Evolutionary conservation across 2,113 vertebrate genomes (phyloP).

Genomic region (Natator depressus): DNA sequence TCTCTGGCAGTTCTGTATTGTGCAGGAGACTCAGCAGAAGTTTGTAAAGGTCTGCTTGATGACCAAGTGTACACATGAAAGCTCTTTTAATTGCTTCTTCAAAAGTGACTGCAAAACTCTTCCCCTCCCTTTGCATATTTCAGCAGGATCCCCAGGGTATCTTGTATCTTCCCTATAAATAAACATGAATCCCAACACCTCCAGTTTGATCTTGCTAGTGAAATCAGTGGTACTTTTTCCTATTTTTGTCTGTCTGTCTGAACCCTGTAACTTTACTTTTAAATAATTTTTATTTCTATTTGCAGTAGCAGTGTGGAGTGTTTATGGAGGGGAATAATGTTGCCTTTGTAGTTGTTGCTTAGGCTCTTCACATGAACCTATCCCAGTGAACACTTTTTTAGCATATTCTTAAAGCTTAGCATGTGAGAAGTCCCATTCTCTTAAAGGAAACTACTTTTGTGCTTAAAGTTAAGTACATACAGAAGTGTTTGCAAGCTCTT

Average conservation of each 20-base stretch:
- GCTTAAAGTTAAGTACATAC: neutral
- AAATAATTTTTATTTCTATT: neutral
- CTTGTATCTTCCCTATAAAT: neutral
- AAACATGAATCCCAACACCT: neutral
- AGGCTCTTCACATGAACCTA: neutral
- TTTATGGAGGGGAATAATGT: neutral
- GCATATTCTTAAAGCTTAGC: neutral
- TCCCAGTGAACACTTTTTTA: neutral
- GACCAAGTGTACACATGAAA: neutral
- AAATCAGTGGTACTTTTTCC: neutral
- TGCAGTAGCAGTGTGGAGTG: neutral
- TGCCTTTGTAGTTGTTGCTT: neutral
- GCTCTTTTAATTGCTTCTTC: neutral
- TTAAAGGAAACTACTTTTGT: neutral
- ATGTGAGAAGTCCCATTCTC: neutral
- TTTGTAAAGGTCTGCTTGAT: neutral
- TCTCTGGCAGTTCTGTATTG: neutral
- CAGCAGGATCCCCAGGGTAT: neutral
- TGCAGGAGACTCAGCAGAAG: accelerated
- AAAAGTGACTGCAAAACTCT: neutral
- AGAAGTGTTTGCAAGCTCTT: neutral
- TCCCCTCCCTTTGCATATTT: accelerated
- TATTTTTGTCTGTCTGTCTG: neutral
- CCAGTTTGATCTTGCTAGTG: neutral
- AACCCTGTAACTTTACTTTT: neutral